Base-by-base conservation (phyloP, 2,113 vertebrate genomes). In the Hydrolagus affinis region DNA sequence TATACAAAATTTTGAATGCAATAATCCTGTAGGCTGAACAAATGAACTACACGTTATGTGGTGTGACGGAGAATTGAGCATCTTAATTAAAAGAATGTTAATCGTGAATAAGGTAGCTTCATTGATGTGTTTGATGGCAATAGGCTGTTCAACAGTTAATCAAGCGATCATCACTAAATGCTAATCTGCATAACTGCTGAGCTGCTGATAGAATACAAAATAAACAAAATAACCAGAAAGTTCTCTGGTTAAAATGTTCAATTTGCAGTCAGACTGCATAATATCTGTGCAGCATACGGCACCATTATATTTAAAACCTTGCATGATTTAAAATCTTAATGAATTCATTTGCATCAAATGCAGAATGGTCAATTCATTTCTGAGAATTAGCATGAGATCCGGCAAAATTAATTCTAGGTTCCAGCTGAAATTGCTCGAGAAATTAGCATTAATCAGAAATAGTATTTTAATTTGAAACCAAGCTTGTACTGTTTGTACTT, bases 331-430 rank as follows among this genome's bases (percentile, higher is more conserved):
- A 44, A 44, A 44, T 44, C 62, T 66, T 83, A 15, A 15, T 32
- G 60, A 14, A 30, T 83, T 3, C 14, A 66, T 32, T 83, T 28
- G 17, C 62, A 57, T 66, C 62, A 80, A 15, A 32, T 83, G 78
- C 62, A 83, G 60, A 83, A 83, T 64, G 30, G 32, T 66, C 19
- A 83, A 66, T 68, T 66, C 64, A 32, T 32, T 83, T 66, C 19
- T 66, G 62, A 30, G 12, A 30, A 66, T 66, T 66, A 21, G 62
- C 32, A 83, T 83, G 60, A 21, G 60, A 10, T 14, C 62, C 78
- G 66, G 66, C 64, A 66, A 83, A 75, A 19, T 75, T 83, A 32
- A 83, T 83, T 64, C 64, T 80, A 28, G 76, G 25, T 60, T 64
- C 59, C 57, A 60, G 76, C 21, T 62, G 23, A 23, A 23, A 62